Evolutionary conservation across 2,888 invertebrate species (phyloP).

Genomic region (Hypolimnas misippus): DNA sequence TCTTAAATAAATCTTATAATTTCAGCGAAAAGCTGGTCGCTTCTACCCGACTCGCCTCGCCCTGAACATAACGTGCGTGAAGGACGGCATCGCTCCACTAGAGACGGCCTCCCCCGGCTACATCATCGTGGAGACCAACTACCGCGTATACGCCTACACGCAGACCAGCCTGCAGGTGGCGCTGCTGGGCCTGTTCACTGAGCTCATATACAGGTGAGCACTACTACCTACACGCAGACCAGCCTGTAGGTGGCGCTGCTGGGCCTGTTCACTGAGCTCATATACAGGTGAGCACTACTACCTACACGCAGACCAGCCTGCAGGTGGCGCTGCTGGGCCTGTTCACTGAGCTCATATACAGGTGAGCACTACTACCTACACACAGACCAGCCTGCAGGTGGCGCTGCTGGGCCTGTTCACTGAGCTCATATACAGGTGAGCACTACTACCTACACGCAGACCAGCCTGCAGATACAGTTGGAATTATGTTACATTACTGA

Average conservation of each 20-base stretch:
- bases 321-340: slow-evolving; percentile 96
- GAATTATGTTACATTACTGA: too few species aligned
- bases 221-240: neutral
- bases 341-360: slow-evolving; percentile 96
- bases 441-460: neutral
- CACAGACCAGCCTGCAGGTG: slow-evolving; percentile 88
- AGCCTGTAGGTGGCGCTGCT: slow-evolving; percentile 94
- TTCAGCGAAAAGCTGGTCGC: slow-evolving; percentile 92
- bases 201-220: slow-evolving; percentile 91
- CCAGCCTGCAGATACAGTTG: too few species aligned
- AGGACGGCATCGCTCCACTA: slow-evolving; percentile 60
- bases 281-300: slow-evolving; percentile 87
- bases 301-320: slow-evolving; percentile 59
- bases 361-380: slow-evolving; percentile 69
- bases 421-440: slow-evolving; percentile 93
- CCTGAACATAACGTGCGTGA: slow-evolving; percentile 89
- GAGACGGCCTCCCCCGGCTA: slow-evolving; percentile 87
- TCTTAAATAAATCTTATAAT: neutral
- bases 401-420: slow-evolving; percentile 96
- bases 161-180: slow-evolving; percentile 96
- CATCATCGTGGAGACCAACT: slow-evolving; percentile 98
- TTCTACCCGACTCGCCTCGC: slow-evolving; percentile 98
- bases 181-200: slow-evolving; percentile 95
- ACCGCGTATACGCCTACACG: slow-evolving; percentile 97
- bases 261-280: slow-evolving; percentile 95